Evolutionary conservation across 2,113 vertebrate genomes (phyloP), one percentile per base, ranked within the genome.

Genomic region (Rhabdomys dilectus): DNA sequence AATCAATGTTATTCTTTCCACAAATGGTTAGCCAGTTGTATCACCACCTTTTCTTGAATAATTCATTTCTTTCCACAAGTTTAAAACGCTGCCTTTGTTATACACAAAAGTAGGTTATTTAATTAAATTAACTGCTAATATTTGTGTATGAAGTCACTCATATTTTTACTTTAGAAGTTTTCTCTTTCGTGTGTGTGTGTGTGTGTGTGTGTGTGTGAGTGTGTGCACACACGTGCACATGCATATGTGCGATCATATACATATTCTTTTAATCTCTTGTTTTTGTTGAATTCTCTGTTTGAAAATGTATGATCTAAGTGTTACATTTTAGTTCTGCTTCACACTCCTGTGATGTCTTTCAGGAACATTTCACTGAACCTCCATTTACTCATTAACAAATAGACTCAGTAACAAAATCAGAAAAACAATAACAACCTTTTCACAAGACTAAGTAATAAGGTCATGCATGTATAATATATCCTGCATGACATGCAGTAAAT

Each of bases 1-100:
- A 96, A 91, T 91, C 93, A 97, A 81, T 64, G 80, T 95, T 93
- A 93, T 91, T 94, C 88, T 90, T 86, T 96, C 81, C 91, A 60
- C 93, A 97, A 96, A 91, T 95, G 62, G 87, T 82, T 96, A 94
- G 91, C 84, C 93, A 96, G 87, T 97, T 97, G 75, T 85, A 91
- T 81, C 80, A 93, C 85, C 93, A 95, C 93, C 87, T 96, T 97
- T 97, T 85, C 78, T 70, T 98, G 93, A 96, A 95, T 96, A 96
- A 97, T 97, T 96, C 91, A 97, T 98, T 94, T 88, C 48, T 91
- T 93, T 94, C 34, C 1, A 53, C 84, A 88, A 89, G 68, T 84
- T 96, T 96, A 78, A 96, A 96, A 93, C 96, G 66, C 21, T 29
- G 82, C 36, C 8, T 58, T 89, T 84, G 68, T 76, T 78, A 94